Evolutionary conservation across 2,888 invertebrate genomes (phyloP), one percentile per base, ranked within the genome.

Genomic region (Ochropacha duplaris): DNA sequence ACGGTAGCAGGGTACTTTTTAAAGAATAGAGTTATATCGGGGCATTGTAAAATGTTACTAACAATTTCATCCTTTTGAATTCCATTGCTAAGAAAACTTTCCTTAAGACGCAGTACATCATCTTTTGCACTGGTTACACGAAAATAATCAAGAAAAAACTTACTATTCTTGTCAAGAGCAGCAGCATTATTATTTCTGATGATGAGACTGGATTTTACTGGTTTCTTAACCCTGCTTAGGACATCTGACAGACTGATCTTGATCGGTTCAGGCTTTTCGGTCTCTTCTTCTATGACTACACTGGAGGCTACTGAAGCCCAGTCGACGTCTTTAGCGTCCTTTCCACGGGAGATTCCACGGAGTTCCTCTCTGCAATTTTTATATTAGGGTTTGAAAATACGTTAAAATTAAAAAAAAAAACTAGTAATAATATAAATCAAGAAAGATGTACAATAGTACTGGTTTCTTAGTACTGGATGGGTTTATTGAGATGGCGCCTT

Each of bases 261-360:
- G 68, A 96, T 94, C 0, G 97, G 95, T 64, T 95, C 92, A 0
- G 97, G 96, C 81, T 96, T 96, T 72, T 96, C 95, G 0, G 94
- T 91, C 22, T 94, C 93, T 67, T 94, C 93, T 67, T 94, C 93
- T 1, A 93, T 74, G 16, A 87, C 75, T 0, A 87, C 93, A 1
- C 95, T 94, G 9, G 95, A 93, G 0, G 97, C 97, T 0, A 98
- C 95, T 49, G 94, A 93, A 0, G 95, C 94, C 98, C 98, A 98
- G 86, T 98, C 97, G 0, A 98, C 94, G 82, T 98, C 98, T 84
- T 97, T 97, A 0, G 95, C 96, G 79, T 96, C 95, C 71, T 96
- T 95, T 39, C 96, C 97, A 65, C 98, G 94, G 0, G 97, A 96
- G 31, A 97, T 95, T 22, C 98, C 98, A 28, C 96, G 88, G 6